These are phyloP conservation scores for Micromussa lordhowensis DNA, from an alignment of 92 coral and sea anemone species.

Conservation along the genomic window DNA sequence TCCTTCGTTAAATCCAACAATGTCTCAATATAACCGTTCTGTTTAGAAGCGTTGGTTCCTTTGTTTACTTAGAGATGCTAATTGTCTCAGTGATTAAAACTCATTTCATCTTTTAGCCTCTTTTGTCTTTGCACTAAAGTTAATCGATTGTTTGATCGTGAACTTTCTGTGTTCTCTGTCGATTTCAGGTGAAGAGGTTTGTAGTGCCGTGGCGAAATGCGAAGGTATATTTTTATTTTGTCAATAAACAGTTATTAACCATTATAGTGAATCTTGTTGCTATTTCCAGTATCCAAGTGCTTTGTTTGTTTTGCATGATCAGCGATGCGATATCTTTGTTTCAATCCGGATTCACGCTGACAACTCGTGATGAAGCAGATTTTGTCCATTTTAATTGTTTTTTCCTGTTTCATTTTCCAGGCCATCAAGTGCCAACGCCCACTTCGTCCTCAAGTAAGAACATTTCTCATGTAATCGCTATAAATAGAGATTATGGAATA, in stretches of 20 bases:
- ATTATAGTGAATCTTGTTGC: neutral
- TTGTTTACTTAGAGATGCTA: neutral
- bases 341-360: constrained; percentile 19
- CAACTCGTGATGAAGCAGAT: constrained; percentile 19
- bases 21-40: constrained; percentile 11
- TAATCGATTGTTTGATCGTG: neutral
- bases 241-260: neutral
- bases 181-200: constrained; percentile 60
- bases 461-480: constrained; percentile 2
- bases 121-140: neutral
- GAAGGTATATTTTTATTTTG: constrained; percentile 44
- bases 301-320: constrained; percentile 19
- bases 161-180: neutral
- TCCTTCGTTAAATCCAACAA: neutral
- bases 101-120: neutral
- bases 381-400: neutral
- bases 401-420: neutral
- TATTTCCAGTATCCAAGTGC: neutral
- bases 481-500: neutral
- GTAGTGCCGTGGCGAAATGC: constrained; percentile 69
- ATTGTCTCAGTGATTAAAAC: neutral
- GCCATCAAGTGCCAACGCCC: constrained; percentile 32
- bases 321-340: constrained; percentile 1
- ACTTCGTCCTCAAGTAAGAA: constrained; percentile 23
- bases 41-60: neutral